phyloP scores from a whole-genome alignment of 1,140 invertebrate species.

The Drosophila albomicans region DNA sequence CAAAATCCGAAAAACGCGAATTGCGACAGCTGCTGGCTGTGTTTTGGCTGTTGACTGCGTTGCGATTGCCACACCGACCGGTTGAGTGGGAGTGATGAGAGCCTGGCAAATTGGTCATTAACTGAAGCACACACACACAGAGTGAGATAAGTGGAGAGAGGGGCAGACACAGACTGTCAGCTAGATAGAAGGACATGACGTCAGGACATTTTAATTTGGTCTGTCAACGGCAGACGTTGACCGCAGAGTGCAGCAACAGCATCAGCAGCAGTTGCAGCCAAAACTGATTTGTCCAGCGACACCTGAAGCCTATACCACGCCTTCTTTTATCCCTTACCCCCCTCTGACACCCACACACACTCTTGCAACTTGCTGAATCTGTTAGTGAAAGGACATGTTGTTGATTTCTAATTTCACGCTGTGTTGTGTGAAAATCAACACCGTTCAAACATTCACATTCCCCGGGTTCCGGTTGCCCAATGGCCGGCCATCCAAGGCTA shows the following conservation, averaged over 20 bases:
- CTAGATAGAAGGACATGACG: constrained; percentile 36
- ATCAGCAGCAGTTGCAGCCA: constrained; percentile 52
- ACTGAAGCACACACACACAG: constrained; percentile 52
- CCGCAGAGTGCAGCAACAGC: constrained; percentile 43
- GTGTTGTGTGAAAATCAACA: constrained; percentile 81
- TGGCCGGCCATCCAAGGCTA: neutral
- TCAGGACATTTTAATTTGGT: constrained; percentile 78
- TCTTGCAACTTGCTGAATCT: neutral
- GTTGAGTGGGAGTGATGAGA: neutral
- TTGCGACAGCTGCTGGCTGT: constrained; percentile 64
- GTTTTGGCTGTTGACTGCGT: neutral
- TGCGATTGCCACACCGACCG: neutral
- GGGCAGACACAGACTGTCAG: constrained; percentile 35
- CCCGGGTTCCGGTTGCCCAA: neutral
- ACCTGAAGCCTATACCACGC: constrained; percentile 55
- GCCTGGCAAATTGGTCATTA: constrained; percentile 79
- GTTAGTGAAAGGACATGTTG: constrained; percentile 60
- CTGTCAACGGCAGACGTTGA: constrained; percentile 74
- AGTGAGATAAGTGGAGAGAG: neutral
- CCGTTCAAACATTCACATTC: constrained; percentile 52
- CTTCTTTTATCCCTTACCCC: neutral
- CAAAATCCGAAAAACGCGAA: constrained; percentile 64
- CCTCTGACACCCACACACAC: neutral
- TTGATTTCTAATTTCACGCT: constrained; percentile 83
- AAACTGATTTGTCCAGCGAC: constrained; percentile 73